Percentiles rank a stretch among this genome's conserved stretches.
Evolutionary conservation across 2,797 vertebrate species (phyloP).

Genomic region (Lemur catta): DNA sequence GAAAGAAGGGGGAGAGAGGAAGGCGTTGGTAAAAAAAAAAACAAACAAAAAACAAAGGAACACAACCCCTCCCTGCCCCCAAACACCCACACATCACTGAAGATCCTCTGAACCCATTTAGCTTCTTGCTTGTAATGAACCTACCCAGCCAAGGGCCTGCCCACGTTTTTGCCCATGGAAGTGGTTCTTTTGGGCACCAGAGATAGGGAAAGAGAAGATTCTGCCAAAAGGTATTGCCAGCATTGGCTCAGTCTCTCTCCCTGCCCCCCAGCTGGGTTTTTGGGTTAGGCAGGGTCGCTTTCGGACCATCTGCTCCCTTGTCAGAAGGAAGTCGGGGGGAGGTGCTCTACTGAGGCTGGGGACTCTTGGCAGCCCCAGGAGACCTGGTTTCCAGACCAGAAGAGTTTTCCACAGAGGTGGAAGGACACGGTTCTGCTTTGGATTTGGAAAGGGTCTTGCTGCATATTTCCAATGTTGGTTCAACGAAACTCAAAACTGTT

Average conservation of each 20-base stretch:
- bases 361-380: conserved; percentile 35
- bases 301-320: neutral
- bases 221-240: neutral
- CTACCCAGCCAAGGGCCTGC: neutral
- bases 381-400: conserved; percentile 55
- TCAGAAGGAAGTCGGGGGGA: neutral
- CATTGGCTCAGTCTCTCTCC: neutral
- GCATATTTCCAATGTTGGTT: conserved; percentile 71
- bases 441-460: conserved; percentile 65
- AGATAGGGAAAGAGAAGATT: neutral
- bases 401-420: conserved; percentile 62
- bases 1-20: neutral
- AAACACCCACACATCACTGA: neutral
- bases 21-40: neutral
- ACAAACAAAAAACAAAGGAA: neutral
- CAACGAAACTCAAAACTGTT: conserved; percentile 70
- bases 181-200: neutral
- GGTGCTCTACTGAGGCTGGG: neutral
- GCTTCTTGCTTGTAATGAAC: neutral
- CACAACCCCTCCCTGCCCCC: neutral
- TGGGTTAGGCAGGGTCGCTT: neutral
- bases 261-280: neutral
- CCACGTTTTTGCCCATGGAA: neutral
- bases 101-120: neutral
- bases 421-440: conserved; percentile 67